Conservation (phyloP, 2,888 invertebrate species). For the Hyles lineata region DNA sequence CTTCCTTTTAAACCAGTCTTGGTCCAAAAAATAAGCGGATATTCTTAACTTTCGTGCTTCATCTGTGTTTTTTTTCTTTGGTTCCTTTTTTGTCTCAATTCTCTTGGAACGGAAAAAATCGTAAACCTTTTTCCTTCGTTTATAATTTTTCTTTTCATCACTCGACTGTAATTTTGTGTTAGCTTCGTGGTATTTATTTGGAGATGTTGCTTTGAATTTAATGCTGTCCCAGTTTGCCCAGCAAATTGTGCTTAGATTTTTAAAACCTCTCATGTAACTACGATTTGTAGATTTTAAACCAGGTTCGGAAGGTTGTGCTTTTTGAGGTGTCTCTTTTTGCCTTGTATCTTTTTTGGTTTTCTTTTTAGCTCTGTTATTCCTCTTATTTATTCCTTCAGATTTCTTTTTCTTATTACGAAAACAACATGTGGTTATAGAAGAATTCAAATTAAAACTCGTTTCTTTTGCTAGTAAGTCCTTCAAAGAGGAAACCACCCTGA, state of each 20-base stretch:
- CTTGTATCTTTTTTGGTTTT: background rate
- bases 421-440: background rate
- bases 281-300: background rate
- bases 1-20: conserved; percentile 48
- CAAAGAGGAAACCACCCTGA: background rate
- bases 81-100: conserved; percentile 25
- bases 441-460: background rate
- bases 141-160: conserved; percentile 53
- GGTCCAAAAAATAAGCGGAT: conserved; percentile 54
- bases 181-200: conserved; percentile 29
- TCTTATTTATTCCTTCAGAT: background rate
- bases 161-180: conserved; percentile 34
- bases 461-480: background rate
- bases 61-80: conserved; percentile 42
- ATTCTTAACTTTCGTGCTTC: conserved; percentile 54
- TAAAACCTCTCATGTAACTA: background rate
- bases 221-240: conserved; percentile 47
- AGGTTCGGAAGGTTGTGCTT: background rate
- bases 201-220: conserved; percentile 38
- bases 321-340: background rate
- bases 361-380: background rate
- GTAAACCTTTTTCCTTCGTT: conserved; percentile 58
- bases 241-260: background rate
- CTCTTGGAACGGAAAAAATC: conserved; percentile 14
- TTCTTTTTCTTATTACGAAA: background rate